Percentiles rank a stretch among this genome's conserved stretches.
Conservation (phyloP, 2,113 vertebrate species). For the Erythrolamprus reginae region DNA sequence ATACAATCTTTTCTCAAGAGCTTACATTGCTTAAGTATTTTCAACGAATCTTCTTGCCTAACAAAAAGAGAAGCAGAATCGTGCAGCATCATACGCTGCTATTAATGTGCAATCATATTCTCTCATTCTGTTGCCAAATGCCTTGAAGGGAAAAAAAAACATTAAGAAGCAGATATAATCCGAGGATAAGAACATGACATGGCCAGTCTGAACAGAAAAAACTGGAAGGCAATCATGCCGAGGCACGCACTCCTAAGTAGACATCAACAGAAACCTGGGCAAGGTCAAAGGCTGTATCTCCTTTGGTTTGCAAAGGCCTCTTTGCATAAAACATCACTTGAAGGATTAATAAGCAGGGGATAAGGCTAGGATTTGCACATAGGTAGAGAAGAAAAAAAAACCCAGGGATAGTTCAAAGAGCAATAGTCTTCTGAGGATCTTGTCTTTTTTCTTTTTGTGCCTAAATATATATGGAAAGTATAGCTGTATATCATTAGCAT, state of each 20-base stretch:
- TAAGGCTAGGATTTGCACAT: not conserved
- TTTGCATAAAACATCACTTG: not conserved
- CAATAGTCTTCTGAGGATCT: fast-evolving
- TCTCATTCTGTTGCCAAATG: conserved; percentile 25
- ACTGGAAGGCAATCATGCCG: not conserved
- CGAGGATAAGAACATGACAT: not conserved
- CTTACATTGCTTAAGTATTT: not conserved
- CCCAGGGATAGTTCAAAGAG: not conserved
- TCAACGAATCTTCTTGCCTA: not conserved
- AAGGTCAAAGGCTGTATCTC: not conserved
- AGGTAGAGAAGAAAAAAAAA: not conserved
- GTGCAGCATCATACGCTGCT: not conserved
- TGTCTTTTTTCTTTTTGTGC: not conserved
- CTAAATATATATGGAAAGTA: not conserved
- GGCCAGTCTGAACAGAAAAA: not conserved
- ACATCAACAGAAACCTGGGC: not conserved
- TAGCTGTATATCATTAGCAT: too few relatives aligned
- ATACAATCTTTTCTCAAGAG: not conserved
- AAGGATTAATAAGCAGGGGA: fast-evolving
- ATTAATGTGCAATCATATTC: not conserved
- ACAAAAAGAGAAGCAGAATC: not conserved
- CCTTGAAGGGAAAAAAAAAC: conserved; percentile 6
- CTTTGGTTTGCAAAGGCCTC: not conserved
- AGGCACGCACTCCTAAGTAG: not conserved
- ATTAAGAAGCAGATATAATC: not conserved